Base-by-base conservation (phyloP, 2,888 invertebrate genomes). In the Cryptophagus acutangulus region DNA sequence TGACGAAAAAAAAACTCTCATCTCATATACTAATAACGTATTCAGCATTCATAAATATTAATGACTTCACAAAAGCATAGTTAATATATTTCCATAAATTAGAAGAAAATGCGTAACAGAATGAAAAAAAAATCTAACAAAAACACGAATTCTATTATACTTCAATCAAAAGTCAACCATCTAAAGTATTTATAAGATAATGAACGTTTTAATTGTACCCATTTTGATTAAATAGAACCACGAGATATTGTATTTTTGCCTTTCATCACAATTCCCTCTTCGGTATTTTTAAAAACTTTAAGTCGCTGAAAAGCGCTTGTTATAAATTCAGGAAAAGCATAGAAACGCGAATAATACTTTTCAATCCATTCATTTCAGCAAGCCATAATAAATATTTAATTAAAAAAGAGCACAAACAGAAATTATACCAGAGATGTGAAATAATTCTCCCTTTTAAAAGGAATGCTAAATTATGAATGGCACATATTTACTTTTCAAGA, bases 61-160 rank as follows among this genome's bases (percentile, higher is more conserved):
- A 51, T 51, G 35, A 31, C 31, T n/a, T n/a, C 31, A 44, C 33
- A 41, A 46, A 46, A 49, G 45, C 48, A 45, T 44, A 45, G 48
- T 48, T 48, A 48, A 48, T 51, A 45, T 46, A 51, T 51, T 51
- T 49, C 43, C 51, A 51, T 51, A 49, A 49, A 49, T 49, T 51
- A 49, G 40, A 36, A 24, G 42, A 42, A 25, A 36, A n/a, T 16
- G 15, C 12, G 3, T 31, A 30, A 20, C 30, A 17, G 8, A 14
- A 20, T 14, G 35, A 35, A 40, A 26, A 12, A 33, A 10, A 26
- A 13, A 25, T 31, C 15, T 26, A 20, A 20, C 20, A 20, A 20
- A 28, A 36, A 29, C n/a, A 33, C 25, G 8, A 30, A 35, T 35
- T 35, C 30, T 33, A 33, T 26, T 29, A 26, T 20, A 9, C 6